Evolutionary conservation across 2,797 vertebrate species (phyloP), one percentile per base, ranked within the genome.

Genomic region (Oryzias dopingdopingensis): DNA sequence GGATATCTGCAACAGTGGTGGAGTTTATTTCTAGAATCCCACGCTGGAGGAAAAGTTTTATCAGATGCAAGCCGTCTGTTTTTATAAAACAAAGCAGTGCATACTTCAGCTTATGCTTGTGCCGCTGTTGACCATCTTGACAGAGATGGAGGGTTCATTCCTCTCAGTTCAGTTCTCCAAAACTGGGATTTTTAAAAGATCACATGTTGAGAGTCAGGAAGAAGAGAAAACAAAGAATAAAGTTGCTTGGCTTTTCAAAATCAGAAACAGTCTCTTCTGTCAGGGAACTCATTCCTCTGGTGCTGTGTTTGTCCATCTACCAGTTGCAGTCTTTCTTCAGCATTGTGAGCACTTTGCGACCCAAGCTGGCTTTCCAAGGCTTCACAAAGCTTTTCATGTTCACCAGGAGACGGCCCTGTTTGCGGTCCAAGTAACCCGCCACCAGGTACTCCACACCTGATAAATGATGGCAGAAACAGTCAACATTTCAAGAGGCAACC

Each of bases 321-420:
- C 92, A 94, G 84, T 92, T 93, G 91, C 96, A 98, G 79, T 94
- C 91, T 81, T 88, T 93, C 80, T 91, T 96, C 78, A 96, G 89
- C 61, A 98, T 93, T 53, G 93, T 90, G 65, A 95, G 89, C 55
- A 98, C 92, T 88, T 93, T 96, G 75, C 93, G 95, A 52, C 95
- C 95, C 0, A 97, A 88, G 69, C 91, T 92, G 0, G 95, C 89
- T 76, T 91, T 97, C 97, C 97, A 99, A 23, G 88, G 94, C 61
- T 96, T 96, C 48, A 98, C 96, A 69, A 98, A 94, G 83, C 96
- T 99, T 89, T 98, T 98, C 94, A 98, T 96, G 89, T 98, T 98
- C 84, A 99, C 95, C 1, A 97, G 66, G 41, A 98, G 91, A 61
- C 91, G 94, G 62, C 92, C 92, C 0, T 90, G 94, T 73, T 90